Evolutionary conservation across 2,113 vertebrate species (phyloP).

Genomic region (Pachycephala philippinensis): DNA sequence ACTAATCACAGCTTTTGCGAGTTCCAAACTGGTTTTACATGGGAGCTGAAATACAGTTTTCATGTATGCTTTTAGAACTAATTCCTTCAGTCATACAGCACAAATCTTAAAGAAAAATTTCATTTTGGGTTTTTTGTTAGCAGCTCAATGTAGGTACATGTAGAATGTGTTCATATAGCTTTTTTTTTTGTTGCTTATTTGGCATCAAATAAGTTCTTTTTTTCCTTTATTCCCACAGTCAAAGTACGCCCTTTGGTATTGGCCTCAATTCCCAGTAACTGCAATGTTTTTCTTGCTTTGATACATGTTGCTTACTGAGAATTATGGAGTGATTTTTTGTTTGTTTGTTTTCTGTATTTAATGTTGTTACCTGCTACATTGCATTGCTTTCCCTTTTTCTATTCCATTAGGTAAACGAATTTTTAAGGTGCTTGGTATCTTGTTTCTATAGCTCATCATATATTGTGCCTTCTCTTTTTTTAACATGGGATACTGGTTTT

Average conservation of each 20-base stretch:
- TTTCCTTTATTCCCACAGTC: background rate
- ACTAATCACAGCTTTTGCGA: background rate
- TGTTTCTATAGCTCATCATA: background rate
- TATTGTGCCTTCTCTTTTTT: background rate
- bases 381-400: background rate
- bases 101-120: background rate
- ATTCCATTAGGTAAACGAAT: background rate
- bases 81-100: background rate
- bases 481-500: background rate
- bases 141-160: fast-evolving
- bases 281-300: background rate
- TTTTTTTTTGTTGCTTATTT: background rate
- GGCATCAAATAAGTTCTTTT: background rate
- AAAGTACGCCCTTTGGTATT: background rate
- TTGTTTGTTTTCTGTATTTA: background rate
- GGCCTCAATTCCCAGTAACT: background rate
- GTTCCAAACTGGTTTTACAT: background rate
- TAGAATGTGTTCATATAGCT: background rate
- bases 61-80: background rate
- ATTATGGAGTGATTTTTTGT: background rate
- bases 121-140: background rate
- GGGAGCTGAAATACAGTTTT: background rate
- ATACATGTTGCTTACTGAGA: background rate
- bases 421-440: background rate
- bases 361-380: background rate